A percentile compares a stretch with the other conserved stretches of the same genome.
phyloP scores from a whole-genome alignment of 2,113 vertebrate species.

The Ciconia boyciana region DNA sequence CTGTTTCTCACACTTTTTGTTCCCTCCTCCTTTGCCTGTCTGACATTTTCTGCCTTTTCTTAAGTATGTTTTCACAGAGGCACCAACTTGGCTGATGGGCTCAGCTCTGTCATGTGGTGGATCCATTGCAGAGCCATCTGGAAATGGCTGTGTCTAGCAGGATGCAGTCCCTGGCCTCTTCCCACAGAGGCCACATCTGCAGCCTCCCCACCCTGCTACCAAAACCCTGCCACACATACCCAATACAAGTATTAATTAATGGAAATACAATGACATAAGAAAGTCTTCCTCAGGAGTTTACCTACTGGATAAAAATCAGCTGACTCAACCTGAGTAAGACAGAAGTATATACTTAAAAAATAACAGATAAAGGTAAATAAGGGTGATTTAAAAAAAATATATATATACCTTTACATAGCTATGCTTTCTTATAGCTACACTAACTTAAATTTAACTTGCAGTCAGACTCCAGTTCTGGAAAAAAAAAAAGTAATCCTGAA shows the following conservation, averaged over 20 bases:
- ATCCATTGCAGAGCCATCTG: background rate
- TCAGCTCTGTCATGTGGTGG: background rate
- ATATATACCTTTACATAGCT: background rate
- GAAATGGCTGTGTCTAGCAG: background rate
- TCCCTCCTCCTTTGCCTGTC: background rate
- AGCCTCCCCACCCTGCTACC: background rate
- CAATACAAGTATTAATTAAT: background rate
- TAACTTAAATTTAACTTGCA: background rate
- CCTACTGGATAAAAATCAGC: background rate
- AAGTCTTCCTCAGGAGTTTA: background rate
- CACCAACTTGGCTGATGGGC: background rate
- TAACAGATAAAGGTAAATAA: background rate
- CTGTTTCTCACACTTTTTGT: background rate
- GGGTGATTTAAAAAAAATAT: too few relatives aligned
- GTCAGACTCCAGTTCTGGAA: background rate
- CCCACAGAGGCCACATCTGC: background rate
- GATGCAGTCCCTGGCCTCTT: background rate
- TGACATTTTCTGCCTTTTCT: background rate
- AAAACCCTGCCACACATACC: background rate
- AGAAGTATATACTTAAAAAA: background rate
- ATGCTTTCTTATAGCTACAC: background rate
- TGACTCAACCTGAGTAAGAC: background rate
- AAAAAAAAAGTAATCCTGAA: background rate
- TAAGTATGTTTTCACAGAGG: background rate
- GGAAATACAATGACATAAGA: background rate